These are phyloP conservation scores for Trichonephila inaurata DNA, from an alignment of 1,140 invertebrate genomes.

Conservation along the genomic window DNA sequence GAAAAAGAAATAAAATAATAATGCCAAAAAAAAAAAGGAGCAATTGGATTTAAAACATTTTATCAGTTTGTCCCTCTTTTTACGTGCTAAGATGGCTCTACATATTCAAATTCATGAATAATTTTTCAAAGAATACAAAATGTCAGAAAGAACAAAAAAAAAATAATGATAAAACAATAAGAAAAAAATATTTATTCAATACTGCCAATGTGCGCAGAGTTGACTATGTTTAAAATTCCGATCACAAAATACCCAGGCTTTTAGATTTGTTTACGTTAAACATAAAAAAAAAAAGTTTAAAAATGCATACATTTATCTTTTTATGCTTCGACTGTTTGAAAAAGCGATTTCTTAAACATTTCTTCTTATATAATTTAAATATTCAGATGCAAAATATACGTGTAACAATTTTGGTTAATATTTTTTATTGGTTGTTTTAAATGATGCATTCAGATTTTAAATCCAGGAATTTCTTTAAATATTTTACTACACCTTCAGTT, in stretches of 20 bases:
- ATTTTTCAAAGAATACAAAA: constrained; percentile 56
- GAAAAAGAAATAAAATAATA: constrained; percentile 21
- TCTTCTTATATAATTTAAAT: not conserved
- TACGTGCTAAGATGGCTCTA: constrained; percentile 47
- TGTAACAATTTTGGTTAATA: no score
- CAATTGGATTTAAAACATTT: constrained; percentile 75
- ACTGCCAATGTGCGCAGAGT: not conserved
- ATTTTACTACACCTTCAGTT: no score
- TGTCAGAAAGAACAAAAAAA: constrained; percentile 28
- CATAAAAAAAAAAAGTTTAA: not conserved
- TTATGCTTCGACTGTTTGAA: not conserved
- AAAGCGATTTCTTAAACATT: not conserved
- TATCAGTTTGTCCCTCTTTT: constrained; percentile 63
- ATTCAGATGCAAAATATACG: not conserved
- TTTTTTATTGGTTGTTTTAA: no score
- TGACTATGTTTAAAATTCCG: constrained; percentile 29
- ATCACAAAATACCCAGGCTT: not conserved
- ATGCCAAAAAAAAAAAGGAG: constrained; percentile 22
- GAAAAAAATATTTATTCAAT: not conserved
- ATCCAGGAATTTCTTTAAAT: no score
- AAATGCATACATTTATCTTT: not conserved
- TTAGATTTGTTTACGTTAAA: not conserved
- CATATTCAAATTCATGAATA: constrained; percentile 68
- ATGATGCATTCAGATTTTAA: no score
- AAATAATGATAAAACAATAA: not conserved